Evolutionary conservation across 2,888 invertebrate genomes (phyloP).

Genomic region (Lacanobia wlatinum): DNA sequence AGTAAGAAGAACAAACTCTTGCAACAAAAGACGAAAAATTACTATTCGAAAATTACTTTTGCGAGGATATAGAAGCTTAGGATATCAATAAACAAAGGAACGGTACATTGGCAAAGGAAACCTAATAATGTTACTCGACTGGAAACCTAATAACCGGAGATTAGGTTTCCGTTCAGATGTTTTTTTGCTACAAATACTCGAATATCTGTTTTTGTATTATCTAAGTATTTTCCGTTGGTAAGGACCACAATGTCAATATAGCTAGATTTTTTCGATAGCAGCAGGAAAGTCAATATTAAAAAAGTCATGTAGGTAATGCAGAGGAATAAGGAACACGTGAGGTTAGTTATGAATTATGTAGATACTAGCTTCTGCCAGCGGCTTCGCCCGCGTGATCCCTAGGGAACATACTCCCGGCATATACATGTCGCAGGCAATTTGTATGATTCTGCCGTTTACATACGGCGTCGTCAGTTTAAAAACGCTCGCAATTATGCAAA

Average conservation of each 20-base stretch:
- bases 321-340: too few relatives aligned
- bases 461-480: too few relatives aligned
- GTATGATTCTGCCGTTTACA: too few relatives aligned
- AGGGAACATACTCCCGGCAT: too few relatives aligned
- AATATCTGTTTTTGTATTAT: background rate
- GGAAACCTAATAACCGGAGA: slow-evolving; percentile 29
- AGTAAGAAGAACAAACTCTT: background rate
- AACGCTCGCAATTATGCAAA: too few relatives aligned
- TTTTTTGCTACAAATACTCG: slow-evolving; percentile 21
- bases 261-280: background rate
- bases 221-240: background rate
- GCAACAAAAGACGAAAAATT: background rate
- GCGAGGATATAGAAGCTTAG: background rate
- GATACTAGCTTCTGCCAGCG: too few relatives aligned
- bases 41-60: background rate
- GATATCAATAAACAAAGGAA: background rate
- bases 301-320: background rate
- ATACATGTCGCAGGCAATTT: too few relatives aligned
- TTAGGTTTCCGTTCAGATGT: slow-evolving; percentile 16
- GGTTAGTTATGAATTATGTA: too few relatives aligned
- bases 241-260: background rate
- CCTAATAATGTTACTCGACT: slow-evolving; percentile 3
- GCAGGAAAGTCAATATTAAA: too few relatives aligned
- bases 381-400: too few relatives aligned
- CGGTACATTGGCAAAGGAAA: slow-evolving; percentile 13